Conservation (phyloP, 2,888 invertebrate species). For the Siphlonurus alternatus region DNA sequence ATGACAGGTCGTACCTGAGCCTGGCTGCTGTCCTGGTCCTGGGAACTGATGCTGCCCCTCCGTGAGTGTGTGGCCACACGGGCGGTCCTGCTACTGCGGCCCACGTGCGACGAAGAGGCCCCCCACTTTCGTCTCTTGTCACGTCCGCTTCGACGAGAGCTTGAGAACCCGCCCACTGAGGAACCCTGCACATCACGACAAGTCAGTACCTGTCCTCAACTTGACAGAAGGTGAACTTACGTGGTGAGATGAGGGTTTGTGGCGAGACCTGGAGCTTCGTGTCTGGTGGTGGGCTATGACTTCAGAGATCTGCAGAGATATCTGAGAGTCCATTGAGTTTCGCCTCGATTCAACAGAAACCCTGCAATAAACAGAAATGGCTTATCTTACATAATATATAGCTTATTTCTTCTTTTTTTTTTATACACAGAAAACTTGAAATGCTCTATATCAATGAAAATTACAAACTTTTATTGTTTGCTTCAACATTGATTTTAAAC, state of each 20-base stretch:
- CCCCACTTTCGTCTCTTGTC: constrained; percentile 2
- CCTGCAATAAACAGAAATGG: constrained; percentile 21
- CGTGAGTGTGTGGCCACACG: background rate
- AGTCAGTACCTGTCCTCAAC: too few relatives aligned
- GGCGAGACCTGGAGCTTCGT: background rate
- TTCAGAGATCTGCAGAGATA: constrained; percentile 70
- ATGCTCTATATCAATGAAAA: too few relatives aligned
- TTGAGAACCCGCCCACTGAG: background rate
- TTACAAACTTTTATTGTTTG: too few relatives aligned
- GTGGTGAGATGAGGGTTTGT: background rate
- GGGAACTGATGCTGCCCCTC: background rate
- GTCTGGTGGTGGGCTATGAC: constrained; percentile 42
- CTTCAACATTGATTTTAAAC: too few relatives aligned
- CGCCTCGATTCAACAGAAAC: constrained; percentile 74
- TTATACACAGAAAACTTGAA: too few relatives aligned
- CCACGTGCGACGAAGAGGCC: background rate
- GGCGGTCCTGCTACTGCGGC: background rate
- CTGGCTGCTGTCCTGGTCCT: background rate
- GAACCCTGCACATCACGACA: background rate
- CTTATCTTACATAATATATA: background rate
- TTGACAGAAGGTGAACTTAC: too few relatives aligned
- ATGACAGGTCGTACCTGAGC: background rate
- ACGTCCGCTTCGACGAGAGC: background rate
- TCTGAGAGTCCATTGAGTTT: constrained; percentile 75
- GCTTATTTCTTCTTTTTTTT: too few relatives aligned